Base-by-base conservation (phyloP, 2,113 vertebrate species). In the Columbina picui region DNA sequence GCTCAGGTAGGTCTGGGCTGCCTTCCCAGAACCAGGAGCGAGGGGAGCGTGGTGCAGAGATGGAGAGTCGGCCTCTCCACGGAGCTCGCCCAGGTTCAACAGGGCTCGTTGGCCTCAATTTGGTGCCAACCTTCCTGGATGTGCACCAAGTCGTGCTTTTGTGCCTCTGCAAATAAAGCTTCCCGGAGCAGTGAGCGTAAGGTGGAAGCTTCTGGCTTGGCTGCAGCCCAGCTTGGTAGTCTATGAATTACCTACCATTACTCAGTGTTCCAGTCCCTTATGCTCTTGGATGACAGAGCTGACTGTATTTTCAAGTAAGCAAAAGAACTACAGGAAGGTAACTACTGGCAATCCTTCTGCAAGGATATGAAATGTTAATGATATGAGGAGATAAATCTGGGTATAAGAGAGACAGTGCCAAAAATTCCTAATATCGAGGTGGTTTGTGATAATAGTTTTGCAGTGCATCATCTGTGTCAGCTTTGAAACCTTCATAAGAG, bases 1-100 rank as follows among this genome's bases (percentile, higher is more conserved):
- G 56, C 61, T 82, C 85, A 88, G 87, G 92, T 94, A 70, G 75
- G 70, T 64, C 87, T 95, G 94, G 87, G 90, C 94, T 76, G 53
- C 1, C 1, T 96, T 96, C 92, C 94, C 94, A 87, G 95, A 85
- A 39, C 52, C 57, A 73, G 57, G 56, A 71, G 39, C 14, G 70
- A 93, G 69, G 34, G 36, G 39, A 76, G 21, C 39, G 16, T 1
- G 8, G 38, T 68, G 69, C 43, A 45, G 84, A 77, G 77, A 30
- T 1, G 8, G 61, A 70, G 61, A 75, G 60, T 30, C 1, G 0
- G 70, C 78, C 43, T 73, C 87, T 94, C 61, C 49, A 1, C 7
- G 5, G 78, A 49, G 38, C 60, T 50, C 70, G 15, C 65, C 60
- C 0, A 3, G 52, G 85, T 95, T 96, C 85, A 79, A 5, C 57